Evolutionary conservation across 2,113 vertebrate genomes (phyloP).

Genomic region (Corythoichthys haematopterus): DNA sequence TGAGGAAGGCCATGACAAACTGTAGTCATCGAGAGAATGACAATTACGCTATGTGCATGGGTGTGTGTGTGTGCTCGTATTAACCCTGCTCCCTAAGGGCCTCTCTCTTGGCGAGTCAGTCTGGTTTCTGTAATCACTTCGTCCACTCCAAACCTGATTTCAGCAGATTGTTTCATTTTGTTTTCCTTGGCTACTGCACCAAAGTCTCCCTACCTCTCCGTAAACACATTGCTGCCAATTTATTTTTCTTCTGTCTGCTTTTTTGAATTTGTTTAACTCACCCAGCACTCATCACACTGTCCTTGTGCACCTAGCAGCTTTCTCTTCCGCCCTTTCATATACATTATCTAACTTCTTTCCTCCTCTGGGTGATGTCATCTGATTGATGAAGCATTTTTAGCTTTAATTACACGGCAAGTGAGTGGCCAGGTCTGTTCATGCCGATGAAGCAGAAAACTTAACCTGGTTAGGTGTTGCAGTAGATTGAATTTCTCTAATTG

Average conservation of each 20-base stretch:
- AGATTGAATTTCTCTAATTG: conserved; percentile 66
- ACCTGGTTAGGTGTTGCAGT: conserved; percentile 59
- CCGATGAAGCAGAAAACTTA: conserved; percentile 68
- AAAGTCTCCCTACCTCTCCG: conserved; percentile 16
- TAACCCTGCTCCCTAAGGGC: conserved; percentile 48
- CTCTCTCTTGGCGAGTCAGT: conserved; percentile 59
- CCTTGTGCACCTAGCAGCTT: conserved; percentile 2
- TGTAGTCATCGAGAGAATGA: conserved; percentile 22
- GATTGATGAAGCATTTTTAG: conserved; percentile 73
- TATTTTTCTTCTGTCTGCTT: conserved; percentile 9
- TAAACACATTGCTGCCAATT: conserved; percentile 19
- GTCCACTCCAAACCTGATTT: conserved; percentile 65
- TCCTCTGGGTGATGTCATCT: conserved; percentile 53
- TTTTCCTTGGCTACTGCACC: conserved; percentile 29
- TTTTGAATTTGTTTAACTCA: conserved; percentile 11
- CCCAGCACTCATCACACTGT: conserved; percentile 12
- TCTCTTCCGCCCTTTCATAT: not conserved
- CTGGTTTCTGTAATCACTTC: conserved; percentile 65
- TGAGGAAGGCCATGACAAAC: conserved; percentile 21
- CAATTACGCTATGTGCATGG: conserved; percentile 18
- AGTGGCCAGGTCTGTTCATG: conserved; percentile 56
- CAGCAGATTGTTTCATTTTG: conserved; percentile 61
- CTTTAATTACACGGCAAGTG: conserved; percentile 74
- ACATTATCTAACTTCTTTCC: conserved; percentile 2
- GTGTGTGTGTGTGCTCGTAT: conserved; percentile 13